Percentiles rank a stretch among this genome's conserved stretches.
Evolutionary conservation across 2,888 invertebrate species (phyloP).

Genomic region (Lasioglossum morio): DNA sequence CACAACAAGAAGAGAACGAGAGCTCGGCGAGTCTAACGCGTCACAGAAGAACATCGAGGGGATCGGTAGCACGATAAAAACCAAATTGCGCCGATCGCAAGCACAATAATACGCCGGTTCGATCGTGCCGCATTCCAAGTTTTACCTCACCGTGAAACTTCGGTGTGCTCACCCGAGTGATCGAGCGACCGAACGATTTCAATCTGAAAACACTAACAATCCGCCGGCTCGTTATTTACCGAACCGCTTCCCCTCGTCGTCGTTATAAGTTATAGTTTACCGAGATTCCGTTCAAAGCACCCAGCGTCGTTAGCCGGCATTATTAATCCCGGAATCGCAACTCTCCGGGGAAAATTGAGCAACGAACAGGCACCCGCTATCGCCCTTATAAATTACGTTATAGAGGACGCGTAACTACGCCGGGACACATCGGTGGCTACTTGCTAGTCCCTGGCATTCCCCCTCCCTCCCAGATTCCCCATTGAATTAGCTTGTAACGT

Average conservation of each 20-base stretch:
- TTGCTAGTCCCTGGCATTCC: neutral
- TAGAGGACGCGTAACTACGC: neutral
- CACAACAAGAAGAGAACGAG: neutral
- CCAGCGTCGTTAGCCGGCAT: conserved; percentile 1
- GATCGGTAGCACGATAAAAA: neutral
- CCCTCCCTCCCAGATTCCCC: neutral
- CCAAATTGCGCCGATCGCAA: conserved; percentile 1
- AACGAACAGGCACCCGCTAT: conserved; percentile 6
- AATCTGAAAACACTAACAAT: conserved; percentile 42
- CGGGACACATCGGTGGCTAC: neutral
- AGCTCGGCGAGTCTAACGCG: neutral
- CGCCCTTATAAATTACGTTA: conserved; percentile 32
- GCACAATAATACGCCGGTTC: conserved; percentile 1
- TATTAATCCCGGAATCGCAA: conserved; percentile 39
- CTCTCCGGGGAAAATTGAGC: conserved; percentile 19
- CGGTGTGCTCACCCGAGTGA: neutral
- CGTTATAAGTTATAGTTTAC: conserved; percentile 24
- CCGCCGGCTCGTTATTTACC: conserved; percentile 38
- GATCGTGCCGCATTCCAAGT: neutral
- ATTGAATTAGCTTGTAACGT: neutral
- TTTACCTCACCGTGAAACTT: conserved; percentile 22
- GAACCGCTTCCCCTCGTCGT: conserved; percentile 27
- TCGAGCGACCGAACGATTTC: conserved; percentile 20
- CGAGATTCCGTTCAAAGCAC: neutral
- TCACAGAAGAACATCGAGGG: conserved; percentile 1